phyloP scores from a whole-genome alignment of 1,140 invertebrate species.

The Aphelinus certus region DNA sequence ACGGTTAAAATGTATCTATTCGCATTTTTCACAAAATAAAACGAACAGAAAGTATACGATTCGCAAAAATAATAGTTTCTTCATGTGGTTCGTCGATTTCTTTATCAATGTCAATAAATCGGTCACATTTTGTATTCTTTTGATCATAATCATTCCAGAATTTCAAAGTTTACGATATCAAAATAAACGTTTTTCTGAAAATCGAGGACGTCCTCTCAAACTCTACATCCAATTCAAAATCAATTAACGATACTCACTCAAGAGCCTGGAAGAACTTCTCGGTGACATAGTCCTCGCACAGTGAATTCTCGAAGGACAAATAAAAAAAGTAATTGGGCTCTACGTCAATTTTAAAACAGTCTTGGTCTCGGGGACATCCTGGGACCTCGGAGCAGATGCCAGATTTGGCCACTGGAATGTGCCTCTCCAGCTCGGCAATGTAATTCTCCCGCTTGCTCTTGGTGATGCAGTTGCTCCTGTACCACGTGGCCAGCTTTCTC shows the following conservation, averaged over 20 bases:
- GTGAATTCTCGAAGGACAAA: constrained; percentile 75
- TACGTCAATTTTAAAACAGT: constrained; percentile 62
- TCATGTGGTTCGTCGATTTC: too few relatives aligned
- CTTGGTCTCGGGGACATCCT: constrained; percentile 51
- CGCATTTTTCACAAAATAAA: too few relatives aligned
- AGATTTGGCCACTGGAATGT: constrained; percentile 74
- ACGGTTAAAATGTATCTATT: too few relatives aligned
- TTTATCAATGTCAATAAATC: too few relatives aligned
- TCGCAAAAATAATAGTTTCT: too few relatives aligned
- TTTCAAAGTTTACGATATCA: too few relatives aligned
- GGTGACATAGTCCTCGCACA: constrained; percentile 71
- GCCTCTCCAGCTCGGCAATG: constrained; percentile 66
- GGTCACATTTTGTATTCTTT: too few relatives aligned
- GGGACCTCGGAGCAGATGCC: constrained; percentile 69
- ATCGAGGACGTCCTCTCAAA: too few relatives aligned
- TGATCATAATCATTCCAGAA: too few relatives aligned
- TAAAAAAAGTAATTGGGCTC: constrained; percentile 73
- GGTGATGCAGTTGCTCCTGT: constrained; percentile 73
- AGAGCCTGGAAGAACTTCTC: constrained; percentile 70
- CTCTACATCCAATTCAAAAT: too few relatives aligned
- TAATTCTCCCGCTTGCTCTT: constrained; percentile 67
- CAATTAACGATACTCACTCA: constrained; percentile 42
- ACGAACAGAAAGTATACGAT: too few relatives aligned
- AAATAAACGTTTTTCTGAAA: too few relatives aligned
- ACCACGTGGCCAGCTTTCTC: constrained; percentile 68